A percentile compares a stretch with the other conserved stretches of the same genome.
These are phyloP conservation scores for Saturnia japonica DNA, from an alignment of 2,888 invertebrate genomes.

Conservation along the genomic window DNA sequence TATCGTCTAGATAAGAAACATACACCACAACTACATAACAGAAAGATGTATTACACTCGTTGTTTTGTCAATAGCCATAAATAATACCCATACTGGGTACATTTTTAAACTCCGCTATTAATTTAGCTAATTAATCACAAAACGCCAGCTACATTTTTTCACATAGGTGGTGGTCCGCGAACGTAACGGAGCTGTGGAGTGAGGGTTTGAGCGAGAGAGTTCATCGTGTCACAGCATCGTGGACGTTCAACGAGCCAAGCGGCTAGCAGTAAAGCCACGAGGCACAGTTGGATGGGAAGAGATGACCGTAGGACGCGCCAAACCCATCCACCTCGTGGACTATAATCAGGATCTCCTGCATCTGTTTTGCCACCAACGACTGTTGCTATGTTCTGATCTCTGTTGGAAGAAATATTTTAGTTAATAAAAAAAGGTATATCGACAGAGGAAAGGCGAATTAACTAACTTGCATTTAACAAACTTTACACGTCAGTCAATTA, in stretches of 20 bases:
- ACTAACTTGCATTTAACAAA: no score
- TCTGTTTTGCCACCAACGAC: conserved; percentile 75
- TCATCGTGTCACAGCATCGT: conserved; percentile 89
- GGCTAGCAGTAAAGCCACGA: conserved; percentile 87
- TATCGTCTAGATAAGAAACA: not conserved
- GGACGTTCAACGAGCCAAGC: conserved; percentile 89
- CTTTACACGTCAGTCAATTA: no score
- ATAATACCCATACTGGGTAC: not conserved
- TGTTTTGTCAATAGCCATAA: not conserved
- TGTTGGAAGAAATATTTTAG: conserved; percentile 35
- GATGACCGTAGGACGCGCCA: conserved; percentile 89
- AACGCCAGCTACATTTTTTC: conserved; percentile 47
- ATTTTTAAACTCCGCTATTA: not conserved
- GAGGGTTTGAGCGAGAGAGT: conserved; percentile 88
- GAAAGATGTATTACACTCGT: not conserved
- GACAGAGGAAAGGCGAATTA: no score
- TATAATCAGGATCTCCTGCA: conserved; percentile 81
- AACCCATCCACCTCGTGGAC: conserved; percentile 83
- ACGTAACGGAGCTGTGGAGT: conserved; percentile 91
- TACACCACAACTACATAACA: not conserved
- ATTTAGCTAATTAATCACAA: conserved; percentile 15
- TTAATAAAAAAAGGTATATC: not conserved
- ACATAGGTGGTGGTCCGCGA: conserved; percentile 91
- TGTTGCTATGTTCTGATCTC: conserved; percentile 51
- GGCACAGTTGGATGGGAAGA: conserved; percentile 88